Base-by-base conservation (phyloP, 2,797 vertebrate genomes). In the Sebastes steindachneri region DNA sequence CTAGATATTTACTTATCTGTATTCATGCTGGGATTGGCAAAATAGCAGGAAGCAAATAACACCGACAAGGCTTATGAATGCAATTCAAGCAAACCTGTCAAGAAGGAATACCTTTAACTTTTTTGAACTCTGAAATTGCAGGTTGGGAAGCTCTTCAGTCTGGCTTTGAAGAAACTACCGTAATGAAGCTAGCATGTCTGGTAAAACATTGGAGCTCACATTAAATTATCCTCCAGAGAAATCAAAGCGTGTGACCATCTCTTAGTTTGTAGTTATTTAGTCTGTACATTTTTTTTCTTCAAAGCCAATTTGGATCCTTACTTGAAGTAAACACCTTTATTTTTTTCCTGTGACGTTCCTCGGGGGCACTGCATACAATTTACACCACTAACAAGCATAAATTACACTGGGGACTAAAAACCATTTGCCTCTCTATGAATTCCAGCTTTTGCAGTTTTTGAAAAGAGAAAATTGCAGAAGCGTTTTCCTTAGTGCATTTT, bases 361-460 rank as follows among this genome's bases (percentile, higher is more conserved):
- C 2, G 6, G 84, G 84, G 89, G 72, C 73, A 68, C 70, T 55
- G 65, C 72, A 92, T 73, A 89, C 90, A 89, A 91, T 93, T 94
- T 87, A 86, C 79, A 85, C 73, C 73, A 78, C 89, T 94, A 94
- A 94, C 90, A 93, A 93, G 91, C 85, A 86, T 75, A 87, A 84
- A 91, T 91, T 92, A 88, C 86, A 88, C 80, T 41, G 26, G 86
- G 82, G 86, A 85, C 79, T 60, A 72, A 82, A 80, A 86, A 73
- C 64, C 67, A 70, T 81, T 86, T 85, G 66, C 51, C 75, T 88
- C 58, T 62, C 26, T 41, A 63, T 83, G 28, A 79, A 82, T 82
- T 83, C 57, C 58, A 78, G 67, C 83, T 82, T 84, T 91, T 75
- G 68, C 57, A 25, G 9, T 78, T 83, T 83, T 79, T 85, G 73